Evolutionary conservation across 2,888 invertebrate genomes (phyloP).

Genomic region (Caenorhabditis panamensis): DNA sequence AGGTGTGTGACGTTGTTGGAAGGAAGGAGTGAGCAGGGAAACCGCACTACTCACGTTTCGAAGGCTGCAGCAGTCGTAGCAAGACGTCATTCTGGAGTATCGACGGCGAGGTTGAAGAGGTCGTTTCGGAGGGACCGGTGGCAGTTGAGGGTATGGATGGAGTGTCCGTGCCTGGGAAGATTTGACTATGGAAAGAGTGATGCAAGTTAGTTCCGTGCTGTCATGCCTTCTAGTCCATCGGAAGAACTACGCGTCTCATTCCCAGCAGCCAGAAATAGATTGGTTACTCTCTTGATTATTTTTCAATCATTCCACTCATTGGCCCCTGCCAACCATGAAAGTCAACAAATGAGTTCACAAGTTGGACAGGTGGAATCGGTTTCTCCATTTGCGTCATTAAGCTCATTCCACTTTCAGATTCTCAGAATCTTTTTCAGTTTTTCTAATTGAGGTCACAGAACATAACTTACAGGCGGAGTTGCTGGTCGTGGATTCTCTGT

Average conservation of each 20-base stretch:
- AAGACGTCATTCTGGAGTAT: conserved; percentile 11
- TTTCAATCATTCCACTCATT: neutral
- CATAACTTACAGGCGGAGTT: neutral
- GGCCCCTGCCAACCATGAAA: neutral
- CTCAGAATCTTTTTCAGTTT: neutral
- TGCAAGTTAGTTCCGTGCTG: neutral
- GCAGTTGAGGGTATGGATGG: conserved; percentile 7
- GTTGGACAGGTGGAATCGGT: conserved; percentile 11
- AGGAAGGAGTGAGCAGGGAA: neutral
- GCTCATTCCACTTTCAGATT: neutral
- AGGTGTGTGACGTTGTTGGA: neutral
- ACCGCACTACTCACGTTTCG: conserved; percentile 16
- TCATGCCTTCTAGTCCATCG: no score
- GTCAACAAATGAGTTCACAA: neutral
- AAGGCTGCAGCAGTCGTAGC: conserved; percentile 30
- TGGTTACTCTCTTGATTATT: neutral
- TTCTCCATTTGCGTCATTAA: neutral
- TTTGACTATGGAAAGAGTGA: neutral
- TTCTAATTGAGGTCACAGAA: neutral
- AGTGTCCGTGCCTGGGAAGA: neutral
- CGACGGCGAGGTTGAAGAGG: conserved; percentile 7
- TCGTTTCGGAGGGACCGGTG: neutral
- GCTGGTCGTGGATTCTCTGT: neutral
- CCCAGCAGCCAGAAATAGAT: neutral
- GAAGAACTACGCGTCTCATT: no score